Evolutionary conservation across 2,888 invertebrate genomes (phyloP).

Genomic region (Heteromurus nitidus): DNA sequence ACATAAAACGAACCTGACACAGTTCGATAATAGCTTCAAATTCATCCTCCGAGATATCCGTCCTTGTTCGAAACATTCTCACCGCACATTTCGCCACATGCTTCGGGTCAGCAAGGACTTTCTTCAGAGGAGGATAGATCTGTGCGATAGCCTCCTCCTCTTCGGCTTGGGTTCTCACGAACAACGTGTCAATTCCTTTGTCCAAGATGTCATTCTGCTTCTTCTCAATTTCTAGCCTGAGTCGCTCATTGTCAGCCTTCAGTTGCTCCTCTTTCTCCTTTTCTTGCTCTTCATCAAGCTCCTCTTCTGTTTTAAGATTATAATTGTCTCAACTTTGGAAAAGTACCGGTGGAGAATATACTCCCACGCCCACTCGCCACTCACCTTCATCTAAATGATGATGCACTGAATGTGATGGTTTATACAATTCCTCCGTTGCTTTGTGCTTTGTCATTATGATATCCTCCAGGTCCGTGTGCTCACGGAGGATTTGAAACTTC

Average conservation of each 20-base stretch:
- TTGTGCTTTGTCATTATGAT: slow-evolving; percentile 20
- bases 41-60: slow-evolving; percentile 63
- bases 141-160: slow-evolving; percentile 48
- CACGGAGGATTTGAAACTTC: slow-evolving; percentile 30
- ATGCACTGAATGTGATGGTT: not conserved
- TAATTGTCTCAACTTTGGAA: too few species aligned
- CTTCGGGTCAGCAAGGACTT: slow-evolving; percentile 55
- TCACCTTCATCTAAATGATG: too few species aligned
- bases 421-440: slow-evolving; percentile 15
- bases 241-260: too few species aligned
- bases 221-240: slow-evolving; percentile 2
- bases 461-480: slow-evolving; percentile 54
- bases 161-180: slow-evolving; percentile 45
- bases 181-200: slow-evolving; percentile 37
- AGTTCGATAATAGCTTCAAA: slow-evolving; percentile 68
- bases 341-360: too few species aligned
- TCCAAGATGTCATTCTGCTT: slow-evolving; percentile 27
- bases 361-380: too few species aligned
- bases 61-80: slow-evolving; percentile 48
- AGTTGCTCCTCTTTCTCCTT: not conserved
- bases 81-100: slow-evolving; percentile 46
- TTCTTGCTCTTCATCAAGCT: not conserved
- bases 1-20: slow-evolving; percentile 57
- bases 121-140: slow-evolving; percentile 56
- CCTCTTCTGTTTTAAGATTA: too few species aligned